Evolutionary conservation across 1,140 invertebrate species (phyloP).

Genomic region (Anagrus nilaparvatae): DNA sequence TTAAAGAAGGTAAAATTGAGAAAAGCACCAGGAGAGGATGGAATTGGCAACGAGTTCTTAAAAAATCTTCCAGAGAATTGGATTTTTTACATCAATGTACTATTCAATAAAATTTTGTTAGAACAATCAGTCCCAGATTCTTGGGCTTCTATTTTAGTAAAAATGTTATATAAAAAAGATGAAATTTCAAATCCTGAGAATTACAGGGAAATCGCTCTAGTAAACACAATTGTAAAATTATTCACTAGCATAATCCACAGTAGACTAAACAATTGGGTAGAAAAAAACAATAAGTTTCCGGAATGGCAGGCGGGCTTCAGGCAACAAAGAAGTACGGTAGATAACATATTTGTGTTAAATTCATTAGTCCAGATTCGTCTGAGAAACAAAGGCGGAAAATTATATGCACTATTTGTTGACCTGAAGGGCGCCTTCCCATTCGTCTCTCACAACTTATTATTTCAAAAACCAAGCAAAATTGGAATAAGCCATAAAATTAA

Average conservation of each 20-base stretch:
- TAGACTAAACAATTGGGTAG: slow-evolving; percentile 1
- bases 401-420: too few relatives aligned
- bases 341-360: too few relatives aligned
- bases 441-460: too few relatives aligned
- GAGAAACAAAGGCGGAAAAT: too few relatives aligned
- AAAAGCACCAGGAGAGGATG: slow-evolving; percentile 8
- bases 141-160: slow-evolving; percentile 1
- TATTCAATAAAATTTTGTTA: slow-evolving; percentile 13
- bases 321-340: too few relatives aligned
- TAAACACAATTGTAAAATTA: slow-evolving; percentile 11
- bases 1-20: too few relatives aligned
- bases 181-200: slow-evolving; percentile 10
- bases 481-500: too few relatives aligned
- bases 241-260: slow-evolving; percentile 5
- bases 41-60: too few relatives aligned
- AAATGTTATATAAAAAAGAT: slow-evolving; percentile 14
- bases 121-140: slow-evolving; percentile 3
- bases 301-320: too few relatives aligned
- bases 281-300: not conserved
- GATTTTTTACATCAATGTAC: slow-evolving; percentile 3
- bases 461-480: too few relatives aligned
- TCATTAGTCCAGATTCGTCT: too few relatives aligned
- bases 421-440: too few relatives aligned
- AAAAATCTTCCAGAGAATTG: slow-evolving; percentile 10
- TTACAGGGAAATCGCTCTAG: slow-evolving; percentile 11